Base-by-base conservation (phyloP, 2,888 invertebrate genomes). In the Erynnis tages region DNA sequence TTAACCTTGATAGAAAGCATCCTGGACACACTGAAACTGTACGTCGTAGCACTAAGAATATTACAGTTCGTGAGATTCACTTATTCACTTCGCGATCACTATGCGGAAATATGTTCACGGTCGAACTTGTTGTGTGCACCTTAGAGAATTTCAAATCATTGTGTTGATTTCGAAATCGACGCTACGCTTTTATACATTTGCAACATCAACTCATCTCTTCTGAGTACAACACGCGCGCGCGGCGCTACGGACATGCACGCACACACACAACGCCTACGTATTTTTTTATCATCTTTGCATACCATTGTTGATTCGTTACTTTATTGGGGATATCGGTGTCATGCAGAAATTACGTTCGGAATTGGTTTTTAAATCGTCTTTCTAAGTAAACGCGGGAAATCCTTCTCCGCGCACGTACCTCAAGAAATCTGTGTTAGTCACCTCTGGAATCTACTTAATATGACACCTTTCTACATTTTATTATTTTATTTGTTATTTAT, bases 161-260 rank as follows among this genome's bases (percentile, higher is more conserved):
- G 69, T 89, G 89, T 77, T 86, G 87, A 88, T 88, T 85, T 87
- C 87, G 87, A 86, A 88, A 89, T 84, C 82, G 62, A 60, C 78
- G 78, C 82, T 71, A 74, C 79, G 83, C 84, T 89, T 89, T 83
- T 88, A 88, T 88, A 88, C 80, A 83, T 81, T 81, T 79, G 85
- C 82, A 83, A 82, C 84, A 87, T 85, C 85, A 78, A 79, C 71
- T 78, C 80, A 76, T 79, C 76, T 75, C 70, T 74, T 77, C 76
- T 71, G 76, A 65, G 58, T 59, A 67, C 66, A 34, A 62, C 71
- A 72, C 61, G 62, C 58, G 63, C 61, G 61, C 55, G 57, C 53
- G 34, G 64, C 66, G 69, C 66, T 69, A 71, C 69, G 71, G 61
- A 55, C 57, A 66, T 69, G 66, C 69, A 66, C 73, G 76, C 73